These are phyloP conservation scores for Dendroctonus ponderosae DNA, from an alignment of 1,140 invertebrate genomes.

Conservation along the genomic window DNA sequence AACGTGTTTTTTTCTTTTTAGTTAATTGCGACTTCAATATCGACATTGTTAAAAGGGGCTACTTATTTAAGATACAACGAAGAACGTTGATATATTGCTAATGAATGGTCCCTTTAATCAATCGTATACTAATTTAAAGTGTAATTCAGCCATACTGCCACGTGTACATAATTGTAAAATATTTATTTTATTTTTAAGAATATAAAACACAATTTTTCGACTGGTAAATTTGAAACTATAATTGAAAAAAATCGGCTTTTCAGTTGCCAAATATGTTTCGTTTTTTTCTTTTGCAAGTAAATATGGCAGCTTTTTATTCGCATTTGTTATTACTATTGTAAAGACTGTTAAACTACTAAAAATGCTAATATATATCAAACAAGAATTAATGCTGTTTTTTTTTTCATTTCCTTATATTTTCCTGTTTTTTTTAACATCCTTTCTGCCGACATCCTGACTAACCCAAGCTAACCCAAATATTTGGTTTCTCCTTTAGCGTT, in stretches of 20 bases:
- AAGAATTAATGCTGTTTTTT: no score
- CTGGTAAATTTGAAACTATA: neutral
- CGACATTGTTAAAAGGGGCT: no score
- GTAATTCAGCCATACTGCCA: slow-evolving; percentile 16
- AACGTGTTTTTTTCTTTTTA: no score
- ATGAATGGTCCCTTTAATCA: neutral
- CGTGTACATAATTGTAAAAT: slow-evolving; percentile 19
- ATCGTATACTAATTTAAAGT: slow-evolving; percentile 6
- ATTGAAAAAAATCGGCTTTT: slow-evolving; percentile 1
- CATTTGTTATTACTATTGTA: slow-evolving; percentile 14
- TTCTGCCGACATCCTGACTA: no score
- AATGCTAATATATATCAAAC: slow-evolving; percentile 10
- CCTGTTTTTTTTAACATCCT: no score
- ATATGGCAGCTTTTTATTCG: slow-evolving; percentile 3
- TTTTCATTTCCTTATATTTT: no score
- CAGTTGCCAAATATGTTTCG: neutral
- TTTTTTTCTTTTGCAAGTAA: neutral
- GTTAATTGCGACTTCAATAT: no score
- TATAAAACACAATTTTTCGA: neutral
- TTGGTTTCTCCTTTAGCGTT: no score
- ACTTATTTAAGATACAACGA: no score
- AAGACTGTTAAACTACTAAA: slow-evolving; percentile 28
- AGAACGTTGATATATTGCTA: no score
- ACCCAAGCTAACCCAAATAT: no score
- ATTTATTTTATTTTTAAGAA: slow-evolving; percentile 6